A percentile compares a stretch with the other conserved stretches of the same genome.
These are phyloP conservation scores for Ochotona princeps DNA, from an alignment of 2,113 vertebrate species.

Conservation along the genomic window DNA sequence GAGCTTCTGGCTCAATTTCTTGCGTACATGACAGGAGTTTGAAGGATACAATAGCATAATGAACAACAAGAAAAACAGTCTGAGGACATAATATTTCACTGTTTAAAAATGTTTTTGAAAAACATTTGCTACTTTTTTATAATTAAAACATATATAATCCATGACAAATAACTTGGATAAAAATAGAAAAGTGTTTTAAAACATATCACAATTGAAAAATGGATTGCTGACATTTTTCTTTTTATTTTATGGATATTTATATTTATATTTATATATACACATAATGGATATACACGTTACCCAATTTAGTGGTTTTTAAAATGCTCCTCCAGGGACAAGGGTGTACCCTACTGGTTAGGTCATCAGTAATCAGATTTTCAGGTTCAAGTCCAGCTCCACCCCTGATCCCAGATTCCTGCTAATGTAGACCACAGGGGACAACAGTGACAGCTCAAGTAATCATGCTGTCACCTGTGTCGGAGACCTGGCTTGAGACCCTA, in stretches of 20 bases:
- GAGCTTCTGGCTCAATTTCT: not conserved
- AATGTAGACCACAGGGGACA: too few relatives aligned
- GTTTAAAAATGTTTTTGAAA: conserved; percentile 39
- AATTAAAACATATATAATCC: not conserved
- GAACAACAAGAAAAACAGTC: not conserved
- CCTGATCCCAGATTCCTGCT: too few relatives aligned
- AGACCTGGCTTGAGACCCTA: too few relatives aligned
- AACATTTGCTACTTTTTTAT: not conserved
- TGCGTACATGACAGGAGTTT: not conserved
- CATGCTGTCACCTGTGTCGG: too few relatives aligned
- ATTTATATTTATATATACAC: not conserved
- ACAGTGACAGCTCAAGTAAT: too few relatives aligned
- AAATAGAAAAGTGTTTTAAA: not conserved
- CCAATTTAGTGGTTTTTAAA: not conserved
- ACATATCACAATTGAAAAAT: conserved; percentile 13
- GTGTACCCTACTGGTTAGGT: too few relatives aligned
- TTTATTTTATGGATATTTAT: not conserved
- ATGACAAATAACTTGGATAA: not conserved
- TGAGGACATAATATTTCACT: not conserved
- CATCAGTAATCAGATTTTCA: too few relatives aligned
- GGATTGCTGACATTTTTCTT: not conserved
- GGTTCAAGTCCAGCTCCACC: too few relatives aligned
- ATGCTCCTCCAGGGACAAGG: not conserved
- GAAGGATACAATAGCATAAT: not conserved
- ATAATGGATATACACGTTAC: not conserved